Conservation (phyloP, 2,113 vertebrate species). For the Oxygymnocypris stewartii region DNA sequence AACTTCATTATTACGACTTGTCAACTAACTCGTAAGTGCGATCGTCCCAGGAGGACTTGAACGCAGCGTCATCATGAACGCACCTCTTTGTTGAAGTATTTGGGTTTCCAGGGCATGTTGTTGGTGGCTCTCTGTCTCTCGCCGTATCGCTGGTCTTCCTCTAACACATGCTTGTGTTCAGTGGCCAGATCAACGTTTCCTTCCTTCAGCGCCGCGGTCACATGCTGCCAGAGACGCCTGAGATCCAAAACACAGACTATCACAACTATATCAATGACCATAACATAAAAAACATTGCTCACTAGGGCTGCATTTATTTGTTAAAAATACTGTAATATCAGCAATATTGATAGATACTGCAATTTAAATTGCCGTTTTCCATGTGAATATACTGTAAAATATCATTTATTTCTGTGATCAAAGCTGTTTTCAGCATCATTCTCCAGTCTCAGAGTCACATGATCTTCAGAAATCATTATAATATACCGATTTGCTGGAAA, state of each 20-base stretch:
- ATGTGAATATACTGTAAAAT: too few species aligned
- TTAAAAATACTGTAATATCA: too few species aligned
- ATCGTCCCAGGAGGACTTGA: too few species aligned
- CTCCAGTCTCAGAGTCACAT: too few species aligned
- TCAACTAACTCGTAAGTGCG: too few species aligned
- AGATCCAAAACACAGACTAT: neutral
- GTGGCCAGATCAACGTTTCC: constrained; percentile 86
- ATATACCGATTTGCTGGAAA: too few species aligned
- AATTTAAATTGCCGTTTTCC: too few species aligned
- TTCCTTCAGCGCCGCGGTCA: constrained; percentile 84
- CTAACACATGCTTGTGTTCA: constrained; percentile 86
- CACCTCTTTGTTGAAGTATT: constrained; percentile 92
- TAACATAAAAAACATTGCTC: neutral
- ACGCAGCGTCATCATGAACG: too few species aligned
- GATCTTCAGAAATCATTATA: too few species aligned
- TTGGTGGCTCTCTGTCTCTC: constrained; percentile 78
- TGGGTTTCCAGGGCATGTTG: constrained; percentile 82
- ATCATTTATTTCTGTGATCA: too few species aligned
- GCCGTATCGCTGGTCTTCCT: constrained; percentile 86
- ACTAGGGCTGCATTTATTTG: neutral
- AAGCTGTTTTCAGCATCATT: too few species aligned
- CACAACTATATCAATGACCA: neutral
- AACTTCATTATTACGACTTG: too few species aligned
- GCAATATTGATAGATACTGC: neutral
- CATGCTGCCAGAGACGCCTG: constrained; percentile 88